Conservation (phyloP, 2,888 invertebrate species). For the Rhagonycha lutea region DNA sequence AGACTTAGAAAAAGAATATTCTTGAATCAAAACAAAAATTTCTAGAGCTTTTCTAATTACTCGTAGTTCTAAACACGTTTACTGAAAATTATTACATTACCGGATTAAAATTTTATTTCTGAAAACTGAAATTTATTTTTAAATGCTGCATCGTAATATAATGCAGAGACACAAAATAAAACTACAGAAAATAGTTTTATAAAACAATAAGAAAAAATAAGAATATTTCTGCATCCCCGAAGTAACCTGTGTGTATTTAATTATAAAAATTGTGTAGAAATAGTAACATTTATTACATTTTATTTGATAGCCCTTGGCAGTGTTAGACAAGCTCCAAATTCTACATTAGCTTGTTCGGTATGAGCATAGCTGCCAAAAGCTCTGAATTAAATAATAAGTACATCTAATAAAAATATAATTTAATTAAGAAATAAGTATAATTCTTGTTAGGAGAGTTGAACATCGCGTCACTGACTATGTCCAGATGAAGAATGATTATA, state of each 20-base stretch:
- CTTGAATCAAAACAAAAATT: not conserved
- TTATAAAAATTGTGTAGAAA: no score
- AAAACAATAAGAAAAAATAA: not conserved
- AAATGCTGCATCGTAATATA: not conserved
- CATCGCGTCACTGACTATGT: no score
- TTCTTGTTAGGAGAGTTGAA: no score
- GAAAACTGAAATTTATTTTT: not conserved
- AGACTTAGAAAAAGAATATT: not conserved
- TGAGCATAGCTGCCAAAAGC: no score
- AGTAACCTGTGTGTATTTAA: not conserved
- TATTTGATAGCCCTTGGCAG: no score
- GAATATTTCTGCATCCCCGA: not conserved
- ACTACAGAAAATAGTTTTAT: not conserved
- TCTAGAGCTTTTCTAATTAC: not conserved
- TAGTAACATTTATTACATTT: no score
- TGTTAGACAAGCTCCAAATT: no score
- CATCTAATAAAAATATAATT: no score
- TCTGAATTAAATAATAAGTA: no score
- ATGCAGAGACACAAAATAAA: not conserved
- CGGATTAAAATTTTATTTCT: not conserved
- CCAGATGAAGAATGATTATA: no score
- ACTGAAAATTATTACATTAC: not conserved
- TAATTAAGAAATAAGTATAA: no score
- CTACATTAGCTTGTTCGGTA: no score
- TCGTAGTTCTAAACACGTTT: not conserved